These are phyloP conservation scores for Myzus persicae DNA, from an alignment of 1,140 invertebrate species.

Conservation along the genomic window DNA sequence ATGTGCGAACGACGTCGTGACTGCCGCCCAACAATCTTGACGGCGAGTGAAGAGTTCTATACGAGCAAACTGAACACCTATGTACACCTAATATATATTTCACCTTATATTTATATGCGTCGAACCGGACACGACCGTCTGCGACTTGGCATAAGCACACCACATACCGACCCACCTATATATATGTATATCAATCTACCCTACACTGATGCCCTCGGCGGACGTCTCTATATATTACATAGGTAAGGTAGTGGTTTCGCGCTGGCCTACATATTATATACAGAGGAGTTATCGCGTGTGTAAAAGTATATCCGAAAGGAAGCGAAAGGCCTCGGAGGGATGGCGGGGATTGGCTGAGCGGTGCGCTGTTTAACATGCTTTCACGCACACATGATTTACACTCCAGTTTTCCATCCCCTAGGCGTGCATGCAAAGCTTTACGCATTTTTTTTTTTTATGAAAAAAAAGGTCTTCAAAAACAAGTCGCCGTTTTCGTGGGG, in stretches of 20 bases:
- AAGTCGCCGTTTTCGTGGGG: neutral
- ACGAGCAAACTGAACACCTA: too few relatives aligned
- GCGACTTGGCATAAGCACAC: neutral
- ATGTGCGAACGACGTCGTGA: neutral
- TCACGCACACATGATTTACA: slow-evolving; percentile 14
- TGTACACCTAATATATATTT: neutral
- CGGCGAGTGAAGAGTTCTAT: neutral
- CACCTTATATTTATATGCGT: neutral
- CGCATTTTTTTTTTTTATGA: neutral
- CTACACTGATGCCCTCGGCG: neutral
- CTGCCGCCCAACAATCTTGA: neutral
- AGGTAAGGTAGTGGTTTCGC: neutral
- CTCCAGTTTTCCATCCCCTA: neutral
- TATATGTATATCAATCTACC: neutral
- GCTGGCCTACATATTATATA: neutral
- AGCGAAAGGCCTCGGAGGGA: neutral
- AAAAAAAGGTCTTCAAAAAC: slow-evolving; percentile 6
- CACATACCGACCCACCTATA: neutral
- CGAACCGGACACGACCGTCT: neutral
- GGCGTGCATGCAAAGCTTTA: neutral
- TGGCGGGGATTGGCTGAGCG: neutral
- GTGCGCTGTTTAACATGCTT: slow-evolving; percentile 1
- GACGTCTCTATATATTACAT: neutral
- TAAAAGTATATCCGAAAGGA: neutral
- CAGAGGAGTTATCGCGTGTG: neutral